A percentile compares a stretch with the other conserved stretches of the same genome.
Conservation (phyloP, 2,113 vertebrate genomes). For the Pseudorasbora parva region DNA sequence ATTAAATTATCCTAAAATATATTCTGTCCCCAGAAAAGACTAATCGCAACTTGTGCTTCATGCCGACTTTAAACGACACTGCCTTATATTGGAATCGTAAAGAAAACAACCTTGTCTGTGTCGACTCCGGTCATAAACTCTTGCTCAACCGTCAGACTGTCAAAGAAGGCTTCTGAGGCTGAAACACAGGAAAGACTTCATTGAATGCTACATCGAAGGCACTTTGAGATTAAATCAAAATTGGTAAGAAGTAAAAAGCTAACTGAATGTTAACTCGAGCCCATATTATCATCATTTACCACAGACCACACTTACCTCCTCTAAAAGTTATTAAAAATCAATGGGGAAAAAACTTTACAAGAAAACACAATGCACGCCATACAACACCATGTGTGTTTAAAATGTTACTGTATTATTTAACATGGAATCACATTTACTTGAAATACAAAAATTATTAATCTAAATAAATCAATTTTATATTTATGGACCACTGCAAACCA, state of each 20-base stretch:
- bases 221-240: background rate
- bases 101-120: constrained; percentile 88
- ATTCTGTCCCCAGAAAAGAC: background rate
- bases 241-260: background rate
- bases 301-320: background rate
- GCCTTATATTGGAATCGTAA: background rate
- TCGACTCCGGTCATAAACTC: constrained; percentile 99
- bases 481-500: too few relatives aligned
- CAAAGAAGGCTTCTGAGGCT: constrained; percentile 99
- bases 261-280: background rate
- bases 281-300: background rate
- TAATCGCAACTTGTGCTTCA: too few relatives aligned
- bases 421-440: background rate
- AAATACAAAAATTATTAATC: background rate
- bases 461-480: too few relatives aligned
- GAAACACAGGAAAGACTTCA: constrained; percentile 50
- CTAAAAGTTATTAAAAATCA: too few relatives aligned
- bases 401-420: too few relatives aligned
- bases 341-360: background rate
- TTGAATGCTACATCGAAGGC: too few relatives aligned
- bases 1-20: background rate
- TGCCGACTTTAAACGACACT: background rate
- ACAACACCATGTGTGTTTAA: background rate
- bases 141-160: constrained; percentile 96
- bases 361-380: background rate